A percentile compares a stretch with the other conserved stretches of the same genome.
Evolutionary conservation across 2,888 invertebrate species (phyloP).

Genomic region (Acleris sparsana): DNA sequence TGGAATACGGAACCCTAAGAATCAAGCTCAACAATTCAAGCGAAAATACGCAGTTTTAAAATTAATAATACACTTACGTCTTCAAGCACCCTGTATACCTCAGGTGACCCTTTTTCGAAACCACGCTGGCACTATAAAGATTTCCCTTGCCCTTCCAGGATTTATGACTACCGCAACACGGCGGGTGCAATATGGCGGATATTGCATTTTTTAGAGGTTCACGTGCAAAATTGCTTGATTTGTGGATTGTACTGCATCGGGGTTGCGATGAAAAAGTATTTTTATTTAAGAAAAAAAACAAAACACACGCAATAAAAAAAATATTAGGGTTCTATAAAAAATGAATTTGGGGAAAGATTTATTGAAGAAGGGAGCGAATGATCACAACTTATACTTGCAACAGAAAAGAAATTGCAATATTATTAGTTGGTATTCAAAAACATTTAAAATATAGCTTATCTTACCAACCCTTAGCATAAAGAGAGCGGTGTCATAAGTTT

Average conservation of each 20-base stretch:
- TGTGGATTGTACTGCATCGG: conserved; percentile 26
- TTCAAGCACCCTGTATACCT: neutral
- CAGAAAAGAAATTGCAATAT: too few species aligned
- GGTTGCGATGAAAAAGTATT: conserved; percentile 4
- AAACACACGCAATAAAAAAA: neutral
- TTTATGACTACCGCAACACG: conserved; percentile 36
- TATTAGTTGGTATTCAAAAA: too few species aligned
- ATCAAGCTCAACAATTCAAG: neutral
- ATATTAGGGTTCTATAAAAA: neutral
- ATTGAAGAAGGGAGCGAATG: too few species aligned
- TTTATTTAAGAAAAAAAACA: too few species aligned
- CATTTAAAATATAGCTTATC: too few species aligned
- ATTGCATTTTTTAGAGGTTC: conserved; percentile 37
- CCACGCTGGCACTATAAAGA: conserved; percentile 33
- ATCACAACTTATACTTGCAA: too few species aligned
- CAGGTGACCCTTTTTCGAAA: conserved; percentile 24
- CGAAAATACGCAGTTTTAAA: neutral
- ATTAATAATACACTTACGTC: neutral
- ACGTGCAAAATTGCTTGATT: conserved; percentile 35
- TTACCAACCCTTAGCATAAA: too few species aligned
- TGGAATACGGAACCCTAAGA: neutral
- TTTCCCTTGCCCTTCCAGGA: conserved; percentile 37
- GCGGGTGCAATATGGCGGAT: conserved; percentile 37
- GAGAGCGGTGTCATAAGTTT: too few species aligned
- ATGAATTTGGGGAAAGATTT: neutral